These are phyloP conservation scores for Drosophila azteca DNA, from an alignment of 1,140 invertebrate genomes.

Conservation along the genomic window DNA sequence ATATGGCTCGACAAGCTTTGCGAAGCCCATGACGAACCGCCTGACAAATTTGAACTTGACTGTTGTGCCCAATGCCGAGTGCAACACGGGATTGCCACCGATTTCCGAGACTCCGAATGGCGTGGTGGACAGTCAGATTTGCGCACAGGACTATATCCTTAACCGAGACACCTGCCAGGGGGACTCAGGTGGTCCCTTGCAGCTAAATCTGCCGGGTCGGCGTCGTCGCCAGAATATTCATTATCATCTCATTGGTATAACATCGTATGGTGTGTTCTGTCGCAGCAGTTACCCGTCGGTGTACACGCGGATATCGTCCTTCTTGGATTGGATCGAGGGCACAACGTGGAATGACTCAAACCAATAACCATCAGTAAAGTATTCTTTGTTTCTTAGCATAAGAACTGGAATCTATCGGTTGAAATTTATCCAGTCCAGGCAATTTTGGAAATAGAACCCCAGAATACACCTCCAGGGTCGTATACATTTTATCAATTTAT, in stretches of 20 bases:
- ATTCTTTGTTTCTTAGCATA: no score
- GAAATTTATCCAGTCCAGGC: no score
- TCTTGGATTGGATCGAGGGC: constrained; percentile 85
- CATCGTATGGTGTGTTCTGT: constrained; percentile 82
- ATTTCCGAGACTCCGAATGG: constrained; percentile 60
- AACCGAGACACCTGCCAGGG: constrained; percentile 79
- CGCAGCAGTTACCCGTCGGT: constrained; percentile 84
- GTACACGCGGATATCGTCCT: constrained; percentile 84
- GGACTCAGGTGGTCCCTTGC: constrained; percentile 71
- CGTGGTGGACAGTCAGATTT: constrained; percentile 71
- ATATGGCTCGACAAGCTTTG: constrained; percentile 72
- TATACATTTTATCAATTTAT: constrained; percentile 23
- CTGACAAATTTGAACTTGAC: constrained; percentile 75
- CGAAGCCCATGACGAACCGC: constrained; percentile 65
- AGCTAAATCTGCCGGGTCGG: constrained; percentile 74
- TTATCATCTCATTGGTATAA: constrained; percentile 81
- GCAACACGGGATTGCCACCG: constrained; percentile 58
- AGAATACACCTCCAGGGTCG: no score
- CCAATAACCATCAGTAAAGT: no score
- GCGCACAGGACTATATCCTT: constrained; percentile 65
- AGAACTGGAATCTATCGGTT: no score
- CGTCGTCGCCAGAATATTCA: constrained; percentile 61
- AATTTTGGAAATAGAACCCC: no score
- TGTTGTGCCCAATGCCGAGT: constrained; percentile 69
- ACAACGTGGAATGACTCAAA: constrained; percentile 71